Conservation (phyloP, 2,888 invertebrate genomes). For the Ferrisia virgata region DNA sequence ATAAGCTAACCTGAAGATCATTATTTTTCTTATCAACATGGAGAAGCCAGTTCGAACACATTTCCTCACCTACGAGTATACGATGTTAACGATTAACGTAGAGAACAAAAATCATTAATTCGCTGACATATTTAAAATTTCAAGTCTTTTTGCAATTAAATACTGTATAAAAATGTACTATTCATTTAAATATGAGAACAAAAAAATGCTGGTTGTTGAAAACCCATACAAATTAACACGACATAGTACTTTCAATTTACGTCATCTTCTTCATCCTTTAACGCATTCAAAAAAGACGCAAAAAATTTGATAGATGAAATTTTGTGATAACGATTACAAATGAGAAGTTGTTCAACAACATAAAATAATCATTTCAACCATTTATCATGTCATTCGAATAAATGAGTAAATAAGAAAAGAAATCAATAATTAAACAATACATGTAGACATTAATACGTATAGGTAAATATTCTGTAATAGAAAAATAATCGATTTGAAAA, state of each 20-base stretch:
- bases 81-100: background rate
- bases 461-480: background rate
- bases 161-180: too few relatives aligned
- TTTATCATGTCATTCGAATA: background rate
- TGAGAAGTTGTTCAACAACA: too few relatives aligned
- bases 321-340: too few relatives aligned
- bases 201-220: too few relatives aligned
- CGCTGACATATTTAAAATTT: background rate
- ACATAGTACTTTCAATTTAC: too few relatives aligned
- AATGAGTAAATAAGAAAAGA: background rate
- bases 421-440: background rate
- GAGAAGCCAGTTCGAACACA: background rate
- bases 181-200: too few relatives aligned
- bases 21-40: background rate
- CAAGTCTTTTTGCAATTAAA: too few relatives aligned
- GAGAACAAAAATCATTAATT: background rate
- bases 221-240: too few relatives aligned
- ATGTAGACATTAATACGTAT: background rate
- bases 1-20: background rate
- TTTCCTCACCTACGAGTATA: background rate
- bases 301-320: too few relatives aligned
- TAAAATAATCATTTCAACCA: too few relatives aligned
- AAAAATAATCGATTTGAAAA: background rate
- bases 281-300: too few relatives aligned
- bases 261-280: too few relatives aligned